phyloP scores from a whole-genome alignment of 2,797 vertebrate species.

The Acrossocheilus fasciatus region DNA sequence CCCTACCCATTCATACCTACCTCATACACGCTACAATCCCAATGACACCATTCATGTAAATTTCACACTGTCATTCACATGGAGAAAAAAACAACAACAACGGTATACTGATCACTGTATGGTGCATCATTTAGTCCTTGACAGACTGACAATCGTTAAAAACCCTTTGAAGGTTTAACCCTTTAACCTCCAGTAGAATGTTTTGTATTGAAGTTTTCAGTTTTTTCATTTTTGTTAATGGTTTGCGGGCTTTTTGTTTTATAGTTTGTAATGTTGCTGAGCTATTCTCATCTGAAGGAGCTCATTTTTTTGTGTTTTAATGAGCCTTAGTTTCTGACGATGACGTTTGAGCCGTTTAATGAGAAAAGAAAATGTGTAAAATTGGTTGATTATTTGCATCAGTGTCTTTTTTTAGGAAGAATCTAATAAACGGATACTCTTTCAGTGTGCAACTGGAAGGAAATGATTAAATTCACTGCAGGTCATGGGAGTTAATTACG shows the following conservation, averaged over 20 bases:
- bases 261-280: neutral
- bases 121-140: neutral
- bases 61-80: neutral
- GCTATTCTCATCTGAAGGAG: slow-evolving; percentile 38
- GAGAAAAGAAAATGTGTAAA: slow-evolving; percentile 71
- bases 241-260: slow-evolving; percentile 55
- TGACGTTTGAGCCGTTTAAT: slow-evolving; percentile 63
- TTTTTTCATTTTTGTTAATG: neutral
- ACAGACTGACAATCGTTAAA: slow-evolving; percentile 11
- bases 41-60: neutral
- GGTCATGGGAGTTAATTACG: slow-evolving; percentile 72
- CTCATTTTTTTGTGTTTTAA: slow-evolving; percentile 66
- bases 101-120: neutral
- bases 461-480: slow-evolving; percentile 64
- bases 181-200: neutral
- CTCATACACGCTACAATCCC: slow-evolving; percentile 9
- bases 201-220: neutral
- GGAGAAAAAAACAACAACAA: neutral
- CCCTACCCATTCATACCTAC: neutral
- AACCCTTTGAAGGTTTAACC: neutral
- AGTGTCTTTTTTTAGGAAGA: slow-evolving; percentile 61
- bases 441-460: slow-evolving; percentile 50
- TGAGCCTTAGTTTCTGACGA: slow-evolving; percentile 61
- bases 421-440: slow-evolving; percentile 66
- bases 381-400: slow-evolving; percentile 70